Evolutionary conservation across 2,888 invertebrate genomes (phyloP), one percentile per base, ranked within the genome.

Genomic region (Lapara coniferarum): DNA sequence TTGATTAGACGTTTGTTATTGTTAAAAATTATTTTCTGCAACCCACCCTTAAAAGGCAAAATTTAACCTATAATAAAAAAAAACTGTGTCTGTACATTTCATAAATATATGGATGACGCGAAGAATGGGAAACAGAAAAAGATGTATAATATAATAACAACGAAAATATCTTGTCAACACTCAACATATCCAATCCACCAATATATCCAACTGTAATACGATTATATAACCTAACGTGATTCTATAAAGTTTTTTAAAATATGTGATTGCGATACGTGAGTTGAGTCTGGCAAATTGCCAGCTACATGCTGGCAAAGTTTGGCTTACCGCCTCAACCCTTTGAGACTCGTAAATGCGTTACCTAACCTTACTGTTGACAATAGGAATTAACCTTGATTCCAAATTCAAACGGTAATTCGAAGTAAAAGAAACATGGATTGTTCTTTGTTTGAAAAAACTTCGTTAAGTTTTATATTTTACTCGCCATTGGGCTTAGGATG

Each of bases 241-340:
- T 55, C 10, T 10, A 55, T 55, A 55, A 55, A 55, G 55, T 55
- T 55, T 55, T 55, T 10, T 2, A 19, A 55, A 55, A 55, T 19
- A 55, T 55, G 19, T 55, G 55, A 19, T 55, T 55, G 55, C 55
- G 55, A 19, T 10, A 53, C 19, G 55, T 55, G 55, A 55, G n/a
- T 19, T 10, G 52, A 52, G 53, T 55, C 19, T 55, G 55, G 55
- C 55, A 8, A 3, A 10, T 0, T 55, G 55, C 55, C 55, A 55
- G 55, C 10, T 10, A 55, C 55, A 19, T 19, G 55, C 55, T 55
- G 19, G 55, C 55, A 10, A 55, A 55, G 19, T 55, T 19, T 55
- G 19, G 55, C 55, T 55, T 55, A 55, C 19, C 12, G 55, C 19
- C 19, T 55, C 16, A 55, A 55, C n/a, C 55, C 55, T 19, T 55